Evolutionary conservation across 2,113 vertebrate species (phyloP).

Genomic region (Dasyprocta punctata): DNA sequence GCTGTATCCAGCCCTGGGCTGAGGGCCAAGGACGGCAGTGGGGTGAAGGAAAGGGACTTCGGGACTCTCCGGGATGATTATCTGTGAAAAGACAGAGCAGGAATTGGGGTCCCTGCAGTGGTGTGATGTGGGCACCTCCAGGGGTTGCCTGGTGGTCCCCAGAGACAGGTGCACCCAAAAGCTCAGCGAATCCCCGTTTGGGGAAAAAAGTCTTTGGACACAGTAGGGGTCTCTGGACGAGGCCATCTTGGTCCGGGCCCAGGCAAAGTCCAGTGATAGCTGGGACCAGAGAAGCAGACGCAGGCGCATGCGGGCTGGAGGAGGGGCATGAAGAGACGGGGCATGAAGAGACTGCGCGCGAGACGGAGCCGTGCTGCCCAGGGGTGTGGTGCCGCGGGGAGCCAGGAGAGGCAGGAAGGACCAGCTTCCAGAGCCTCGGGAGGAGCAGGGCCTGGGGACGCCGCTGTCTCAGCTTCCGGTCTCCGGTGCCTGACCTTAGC

Average conservation of each 20-base stretch:
- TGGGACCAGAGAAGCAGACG: background rate
- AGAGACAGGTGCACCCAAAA: rapidly evolving
- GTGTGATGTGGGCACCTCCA: rapidly evolving
- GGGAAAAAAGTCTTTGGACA: background rate
- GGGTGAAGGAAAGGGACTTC: rapidly evolving
- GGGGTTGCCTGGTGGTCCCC: rapidly evolving
- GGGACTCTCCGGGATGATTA: rapidly evolving
- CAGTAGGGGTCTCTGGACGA: rapidly evolving
- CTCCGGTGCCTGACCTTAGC: rapidly evolving
- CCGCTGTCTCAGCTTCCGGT: rapidly evolving
- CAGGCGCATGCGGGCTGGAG: rapidly evolving
- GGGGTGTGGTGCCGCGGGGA: rapidly evolving
- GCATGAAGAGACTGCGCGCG: too few species aligned
- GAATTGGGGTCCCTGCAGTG: rapidly evolving
- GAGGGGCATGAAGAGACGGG: rapidly evolving
- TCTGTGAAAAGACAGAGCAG: rapidly evolving
- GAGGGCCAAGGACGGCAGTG: background rate
- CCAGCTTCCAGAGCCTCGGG: rapidly evolving
- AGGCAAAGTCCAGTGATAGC: rapidly evolving
- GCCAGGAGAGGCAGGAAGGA: background rate
- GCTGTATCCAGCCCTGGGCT: background rate
- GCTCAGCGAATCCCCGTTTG: rapidly evolving
- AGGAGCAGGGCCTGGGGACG: rapidly evolving
- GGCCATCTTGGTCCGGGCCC: rapidly evolving
- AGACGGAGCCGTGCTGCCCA: rapidly evolving